Percentiles rank a stretch among this genome's conserved stretches.
phyloP scores from a whole-genome alignment of 2,797 vertebrate genomes.

The Acrocephalus scirpaceus region DNA sequence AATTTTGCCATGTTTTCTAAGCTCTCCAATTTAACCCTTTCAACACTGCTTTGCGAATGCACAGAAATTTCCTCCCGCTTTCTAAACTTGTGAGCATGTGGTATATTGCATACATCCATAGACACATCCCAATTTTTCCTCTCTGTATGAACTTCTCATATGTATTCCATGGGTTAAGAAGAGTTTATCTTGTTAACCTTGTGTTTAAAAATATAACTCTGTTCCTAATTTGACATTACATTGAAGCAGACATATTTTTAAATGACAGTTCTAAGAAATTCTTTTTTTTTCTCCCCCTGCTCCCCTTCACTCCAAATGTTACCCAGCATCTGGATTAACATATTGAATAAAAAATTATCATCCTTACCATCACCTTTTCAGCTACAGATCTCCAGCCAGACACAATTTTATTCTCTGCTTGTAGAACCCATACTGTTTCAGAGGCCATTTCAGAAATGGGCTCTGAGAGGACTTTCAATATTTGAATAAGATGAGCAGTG shows the following conservation, averaged over 20 bases:
- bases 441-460: not conserved
- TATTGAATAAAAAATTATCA: not conserved
- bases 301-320: not conserved
- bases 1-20: not conserved
- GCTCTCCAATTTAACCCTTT: not conserved
- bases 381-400: not conserved
- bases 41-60: not conserved
- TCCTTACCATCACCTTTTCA: not conserved
- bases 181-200: not conserved
- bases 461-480: not conserved
- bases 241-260: slow-evolving; percentile 12
- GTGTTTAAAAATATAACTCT: slow-evolving; percentile 20
- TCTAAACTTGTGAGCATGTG: not conserved
- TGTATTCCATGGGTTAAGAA: not conserved
- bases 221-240: not conserved
- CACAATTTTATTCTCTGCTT: not conserved
- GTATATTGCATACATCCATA: not conserved
- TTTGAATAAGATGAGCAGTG: not conserved
- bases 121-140: not conserved
- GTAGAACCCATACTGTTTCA: not conserved
- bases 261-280: slow-evolving; percentile 7
- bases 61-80: not conserved
- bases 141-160: not conserved
- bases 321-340: not conserved
- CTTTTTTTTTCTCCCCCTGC: not conserved